phyloP scores from a whole-genome alignment of 2,888 invertebrate genomes.

The Sarcophaga subvicina region DNA sequence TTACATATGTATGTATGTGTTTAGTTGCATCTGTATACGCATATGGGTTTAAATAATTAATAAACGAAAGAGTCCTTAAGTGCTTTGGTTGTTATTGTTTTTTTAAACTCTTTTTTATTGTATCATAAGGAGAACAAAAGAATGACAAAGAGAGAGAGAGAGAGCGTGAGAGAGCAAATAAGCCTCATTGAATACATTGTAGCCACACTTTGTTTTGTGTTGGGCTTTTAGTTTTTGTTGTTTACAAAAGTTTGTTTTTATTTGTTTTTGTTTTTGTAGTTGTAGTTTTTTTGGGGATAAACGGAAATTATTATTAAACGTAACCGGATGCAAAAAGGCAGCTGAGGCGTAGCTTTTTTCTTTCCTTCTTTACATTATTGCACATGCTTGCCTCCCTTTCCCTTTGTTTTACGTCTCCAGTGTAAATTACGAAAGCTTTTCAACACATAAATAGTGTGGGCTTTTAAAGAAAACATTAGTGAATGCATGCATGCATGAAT shows the following conservation, averaged over 20 bases:
- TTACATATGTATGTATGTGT: not conserved
- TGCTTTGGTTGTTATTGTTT: no score
- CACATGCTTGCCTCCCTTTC: conserved; percentile 41
- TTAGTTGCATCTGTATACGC: no score
- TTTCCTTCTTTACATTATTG: conserved; percentile 10
- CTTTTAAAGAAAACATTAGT: conserved; percentile 47
- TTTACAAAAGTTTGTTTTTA: conserved; percentile 37
- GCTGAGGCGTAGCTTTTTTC: conserved; percentile 57
- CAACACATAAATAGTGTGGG: no score
- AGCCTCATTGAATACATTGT: conserved; percentile 11
- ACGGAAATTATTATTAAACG: conserved; percentile 67
- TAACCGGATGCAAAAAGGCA: conserved; percentile 68
- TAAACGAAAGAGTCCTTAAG: conserved; percentile 37
- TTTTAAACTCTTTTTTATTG: no score
- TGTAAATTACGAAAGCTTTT: not conserved
- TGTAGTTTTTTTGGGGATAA: conserved; percentile 46
- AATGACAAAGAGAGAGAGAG: no score
- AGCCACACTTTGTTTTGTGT: not conserved
- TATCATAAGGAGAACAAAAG: no score
- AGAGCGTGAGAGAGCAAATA: not conserved
- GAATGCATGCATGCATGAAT: not conserved
- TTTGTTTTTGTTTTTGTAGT: conserved; percentile 16
- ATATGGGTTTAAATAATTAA: conserved; percentile 29
- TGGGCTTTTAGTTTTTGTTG: conserved; percentile 11
- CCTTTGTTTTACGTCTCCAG: not conserved